Conservation (phyloP, 2,888 invertebrate species). For the Cantharis rustica region DNA sequence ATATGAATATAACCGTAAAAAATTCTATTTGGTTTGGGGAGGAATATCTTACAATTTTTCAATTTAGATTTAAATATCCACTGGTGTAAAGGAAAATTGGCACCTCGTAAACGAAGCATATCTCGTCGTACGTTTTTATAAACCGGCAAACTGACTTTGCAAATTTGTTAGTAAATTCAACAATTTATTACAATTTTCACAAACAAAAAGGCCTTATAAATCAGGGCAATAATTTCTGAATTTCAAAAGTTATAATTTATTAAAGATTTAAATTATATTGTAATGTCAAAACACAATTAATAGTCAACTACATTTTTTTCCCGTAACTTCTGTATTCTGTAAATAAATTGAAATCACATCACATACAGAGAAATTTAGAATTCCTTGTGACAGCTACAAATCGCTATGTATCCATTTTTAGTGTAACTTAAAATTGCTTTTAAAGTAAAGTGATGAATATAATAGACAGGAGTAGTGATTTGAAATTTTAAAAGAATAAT, state of each 20-base stretch:
- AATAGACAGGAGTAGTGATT: background rate
- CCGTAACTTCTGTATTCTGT: background rate
- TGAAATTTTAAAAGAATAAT: background rate
- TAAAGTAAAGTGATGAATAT: background rate
- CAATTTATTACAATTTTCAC: background rate
- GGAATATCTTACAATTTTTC: background rate
- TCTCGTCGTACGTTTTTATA: background rate
- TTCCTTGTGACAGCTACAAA: background rate
- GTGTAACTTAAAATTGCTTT: background rate
- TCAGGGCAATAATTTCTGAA: background rate
- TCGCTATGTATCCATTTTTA: background rate
- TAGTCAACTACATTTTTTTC: background rate
- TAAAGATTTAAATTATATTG: too few species aligned
- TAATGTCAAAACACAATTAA: background rate
- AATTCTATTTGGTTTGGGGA: background rate
- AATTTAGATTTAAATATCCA: background rate
- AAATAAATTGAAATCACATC: background rate
- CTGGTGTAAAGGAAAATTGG: background rate
- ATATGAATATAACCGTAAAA: background rate
- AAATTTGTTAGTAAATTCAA: background rate
- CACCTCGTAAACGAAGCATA: background rate
- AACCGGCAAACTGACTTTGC: background rate
- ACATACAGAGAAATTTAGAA: background rate
- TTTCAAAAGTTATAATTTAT: background rate
- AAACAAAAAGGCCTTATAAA: background rate